Percentiles rank a stretch among this genome's conserved stretches.
Conservation (phyloP, 92 coral and sea anemone genomes). For the Parazoanthus swiftii region DNA sequence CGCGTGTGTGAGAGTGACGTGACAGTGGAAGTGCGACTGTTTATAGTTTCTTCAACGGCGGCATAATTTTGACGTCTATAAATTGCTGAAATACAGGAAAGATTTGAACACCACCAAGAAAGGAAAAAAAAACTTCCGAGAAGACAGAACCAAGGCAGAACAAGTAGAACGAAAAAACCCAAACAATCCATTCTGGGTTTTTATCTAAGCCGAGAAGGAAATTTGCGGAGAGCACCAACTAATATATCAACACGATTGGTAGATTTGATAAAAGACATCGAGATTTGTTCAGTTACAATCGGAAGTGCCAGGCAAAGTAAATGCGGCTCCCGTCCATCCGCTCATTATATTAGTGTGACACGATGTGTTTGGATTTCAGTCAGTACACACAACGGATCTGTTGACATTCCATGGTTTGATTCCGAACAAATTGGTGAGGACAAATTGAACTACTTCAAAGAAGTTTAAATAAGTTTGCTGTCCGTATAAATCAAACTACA, state of each 20-base stretch:
- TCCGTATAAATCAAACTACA: constrained; percentile 26
- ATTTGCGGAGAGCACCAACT: constrained; percentile 75
- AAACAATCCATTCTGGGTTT: constrained; percentile 5
- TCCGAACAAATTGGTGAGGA: neutral
- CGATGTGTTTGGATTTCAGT: constrained; percentile 52
- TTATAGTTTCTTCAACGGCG: neutral
- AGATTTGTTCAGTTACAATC: constrained; percentile 81
- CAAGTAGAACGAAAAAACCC: constrained; percentile 1
- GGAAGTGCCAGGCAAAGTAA: constrained; percentile 95
- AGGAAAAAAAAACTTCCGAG: neutral
- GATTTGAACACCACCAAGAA: neutral
- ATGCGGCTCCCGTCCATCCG: constrained; percentile 60
- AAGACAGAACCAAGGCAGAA: constrained; percentile 4
- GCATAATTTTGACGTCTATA: neutral
- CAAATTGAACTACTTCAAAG: neutral
- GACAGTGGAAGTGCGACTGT: constrained; percentile 6
- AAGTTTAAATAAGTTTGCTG: constrained; percentile 19
- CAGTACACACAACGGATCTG: constrained; percentile 42
- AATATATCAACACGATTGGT: constrained; percentile 72
- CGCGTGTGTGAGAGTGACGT: neutral
- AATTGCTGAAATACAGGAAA: neutral
- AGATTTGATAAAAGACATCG: constrained; percentile 75
- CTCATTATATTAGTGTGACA: constrained; percentile 54
- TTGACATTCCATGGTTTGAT: constrained; percentile 32
- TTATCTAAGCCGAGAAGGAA: constrained; percentile 55